A percentile compares a stretch with the other conserved stretches of the same genome.
Conservation (phyloP, 2,113 vertebrate species). For the Mastomys natalensis region DNA sequence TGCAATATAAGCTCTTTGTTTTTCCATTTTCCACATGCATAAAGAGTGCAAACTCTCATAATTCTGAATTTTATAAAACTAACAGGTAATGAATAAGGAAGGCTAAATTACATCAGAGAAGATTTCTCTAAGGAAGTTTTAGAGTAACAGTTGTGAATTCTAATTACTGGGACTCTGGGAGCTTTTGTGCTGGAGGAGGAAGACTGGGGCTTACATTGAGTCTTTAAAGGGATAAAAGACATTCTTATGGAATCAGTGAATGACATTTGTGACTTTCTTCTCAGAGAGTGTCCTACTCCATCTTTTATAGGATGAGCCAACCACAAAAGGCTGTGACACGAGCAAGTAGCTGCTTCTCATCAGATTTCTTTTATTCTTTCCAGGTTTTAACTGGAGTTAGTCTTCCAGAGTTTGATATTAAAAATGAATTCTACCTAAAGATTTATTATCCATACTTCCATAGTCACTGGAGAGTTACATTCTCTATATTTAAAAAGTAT, state of each 20-base stretch:
- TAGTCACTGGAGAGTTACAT: constrained; percentile 48
- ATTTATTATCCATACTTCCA: constrained; percentile 68
- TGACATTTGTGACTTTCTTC: constrained; percentile 50
- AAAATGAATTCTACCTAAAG: constrained; percentile 33
- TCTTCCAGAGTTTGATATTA: constrained; percentile 61
- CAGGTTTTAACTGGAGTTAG: constrained; percentile 59
- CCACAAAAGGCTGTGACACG: constrained; percentile 54
- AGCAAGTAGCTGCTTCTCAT: constrained; percentile 10
- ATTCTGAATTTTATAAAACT: background rate
- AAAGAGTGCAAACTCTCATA: background rate
- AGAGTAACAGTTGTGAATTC: background rate
- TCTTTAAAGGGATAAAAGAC: background rate
- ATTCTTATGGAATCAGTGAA: constrained; percentile 49
- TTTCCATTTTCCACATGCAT: background rate
- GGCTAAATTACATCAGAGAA: background rate
- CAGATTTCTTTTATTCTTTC: constrained; percentile 62
- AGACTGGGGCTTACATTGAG: background rate
- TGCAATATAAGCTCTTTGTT: background rate
- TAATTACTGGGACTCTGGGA: background rate
- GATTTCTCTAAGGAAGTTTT: background rate
- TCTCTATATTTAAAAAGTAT: constrained; percentile 50
- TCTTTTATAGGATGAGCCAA: constrained; percentile 52
- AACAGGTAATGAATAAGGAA: background rate
- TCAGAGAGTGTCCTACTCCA: constrained; percentile 36
- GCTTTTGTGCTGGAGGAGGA: background rate